Evolutionary conservation across 2,888 invertebrate species (phyloP).

Genomic region (Coecobrya sp.): DNA sequence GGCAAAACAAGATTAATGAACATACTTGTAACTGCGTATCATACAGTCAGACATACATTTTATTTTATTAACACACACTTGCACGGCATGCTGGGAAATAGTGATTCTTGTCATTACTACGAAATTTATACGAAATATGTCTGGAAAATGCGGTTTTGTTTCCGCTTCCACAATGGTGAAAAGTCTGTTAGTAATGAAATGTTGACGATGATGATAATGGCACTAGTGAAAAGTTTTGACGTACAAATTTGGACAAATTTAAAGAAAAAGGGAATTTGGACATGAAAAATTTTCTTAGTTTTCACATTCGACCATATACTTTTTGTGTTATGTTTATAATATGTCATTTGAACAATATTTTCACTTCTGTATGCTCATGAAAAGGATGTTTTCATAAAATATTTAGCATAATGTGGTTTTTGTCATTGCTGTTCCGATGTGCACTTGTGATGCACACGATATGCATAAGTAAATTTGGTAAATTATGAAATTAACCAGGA

Average conservation of each 20-base stretch:
- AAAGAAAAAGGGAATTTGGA: background rate
- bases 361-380: no score
- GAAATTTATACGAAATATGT: conserved; percentile 43
- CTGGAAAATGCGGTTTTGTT: conserved; percentile 53
- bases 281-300: background rate
- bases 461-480: background rate
- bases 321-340: no score
- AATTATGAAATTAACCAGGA: conserved; percentile 5
- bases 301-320: background rate
- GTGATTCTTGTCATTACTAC: conserved; percentile 52
- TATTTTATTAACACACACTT: background rate
- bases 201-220: background rate
- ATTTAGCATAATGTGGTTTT: background rate
- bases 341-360: no score
- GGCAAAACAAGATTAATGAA: background rate
- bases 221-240: conserved; percentile 7
- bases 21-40: background rate
- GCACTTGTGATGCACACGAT: background rate
- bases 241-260: conserved; percentile 28
- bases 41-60: background rate
- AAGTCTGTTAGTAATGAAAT: background rate
- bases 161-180: background rate
- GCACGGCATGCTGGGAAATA: background rate
- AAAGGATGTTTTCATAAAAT: background rate
- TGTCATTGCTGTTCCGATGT: background rate